phyloP scores from a whole-genome alignment of 2,888 invertebrate species.

The Ariolimax columbianus region DNA sequence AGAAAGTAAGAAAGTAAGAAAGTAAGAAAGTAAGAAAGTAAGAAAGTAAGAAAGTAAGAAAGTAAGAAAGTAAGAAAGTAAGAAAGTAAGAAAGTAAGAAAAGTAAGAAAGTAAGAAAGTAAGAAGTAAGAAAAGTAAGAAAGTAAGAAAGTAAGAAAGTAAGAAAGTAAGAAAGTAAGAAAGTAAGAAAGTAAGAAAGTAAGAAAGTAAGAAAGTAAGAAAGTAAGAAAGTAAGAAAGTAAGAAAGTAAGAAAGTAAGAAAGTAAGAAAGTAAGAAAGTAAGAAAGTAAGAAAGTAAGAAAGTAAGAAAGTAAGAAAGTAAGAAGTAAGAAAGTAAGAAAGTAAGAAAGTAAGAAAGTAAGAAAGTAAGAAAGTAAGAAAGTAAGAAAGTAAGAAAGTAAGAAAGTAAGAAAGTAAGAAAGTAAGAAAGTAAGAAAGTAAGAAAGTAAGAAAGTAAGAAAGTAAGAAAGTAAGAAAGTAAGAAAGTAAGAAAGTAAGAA shows the following conservation, averaged over 20 bases:
- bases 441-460: too few relatives aligned
- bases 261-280: too few relatives aligned
- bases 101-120: constrained; percentile 18
- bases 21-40: constrained; percentile 13
- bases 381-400: neutral
- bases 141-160: constrained; percentile 1
- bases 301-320: constrained; percentile 8
- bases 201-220: too few relatives aligned
- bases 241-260: too few relatives aligned
- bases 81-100: neutral
- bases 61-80: constrained; percentile 11
- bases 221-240: too few relatives aligned
- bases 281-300: too few relatives aligned
- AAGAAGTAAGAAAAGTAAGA: neutral
- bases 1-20: neutral
- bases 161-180: constrained; percentile 11
- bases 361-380: neutral
- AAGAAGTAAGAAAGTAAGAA: too few relatives aligned
- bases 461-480: too few relatives aligned
- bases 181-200: neutral
- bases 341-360: neutral
- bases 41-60: neutral
- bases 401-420: neutral
- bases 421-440: too few relatives aligned
- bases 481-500: too few relatives aligned